These are phyloP conservation scores for Andrena hattorfiana DNA, from an alignment of 2,888 invertebrate species.

Conservation along the genomic window DNA sequence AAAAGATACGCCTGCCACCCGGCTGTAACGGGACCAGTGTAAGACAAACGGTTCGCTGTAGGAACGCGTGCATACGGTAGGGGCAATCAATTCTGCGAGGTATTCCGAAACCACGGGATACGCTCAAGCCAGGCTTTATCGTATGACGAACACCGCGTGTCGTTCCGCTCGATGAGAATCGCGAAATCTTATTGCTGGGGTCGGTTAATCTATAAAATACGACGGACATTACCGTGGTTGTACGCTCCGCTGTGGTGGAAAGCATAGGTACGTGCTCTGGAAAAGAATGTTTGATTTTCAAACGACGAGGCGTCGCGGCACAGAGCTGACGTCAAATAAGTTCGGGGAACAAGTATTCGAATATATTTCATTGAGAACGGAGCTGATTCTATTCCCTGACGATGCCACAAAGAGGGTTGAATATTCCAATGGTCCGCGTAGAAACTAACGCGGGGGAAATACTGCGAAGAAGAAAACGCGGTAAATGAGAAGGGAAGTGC, in stretches of 20 bases:
- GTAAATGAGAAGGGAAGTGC: constrained; percentile 27
- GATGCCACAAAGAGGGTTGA: not conserved
- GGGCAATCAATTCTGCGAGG: constrained; percentile 53
- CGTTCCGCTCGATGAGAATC: constrained; percentile 60
- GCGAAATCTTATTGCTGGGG: constrained; percentile 53
- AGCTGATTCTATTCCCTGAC: not conserved
- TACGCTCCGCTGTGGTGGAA: constrained; percentile 17
- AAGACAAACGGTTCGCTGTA: constrained; percentile 39
- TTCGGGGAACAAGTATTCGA: not conserved
- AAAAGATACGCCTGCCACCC: constrained; percentile 34
- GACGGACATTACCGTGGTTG: constrained; percentile 46
- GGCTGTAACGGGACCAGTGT: constrained; percentile 1
- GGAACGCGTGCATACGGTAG: constrained; percentile 43
- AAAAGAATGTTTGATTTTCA: not conserved
- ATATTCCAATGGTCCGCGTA: not conserved
- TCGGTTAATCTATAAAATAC: constrained; percentile 56
- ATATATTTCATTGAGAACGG: no score
- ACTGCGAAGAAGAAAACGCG: constrained; percentile 1
- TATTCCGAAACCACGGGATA: constrained; percentile 48
- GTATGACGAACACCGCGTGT: constrained; percentile 51
- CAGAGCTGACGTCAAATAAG: no score
- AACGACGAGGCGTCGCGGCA: no score
- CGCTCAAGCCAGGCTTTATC: constrained; percentile 57
- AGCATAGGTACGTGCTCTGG: constrained; percentile 9
- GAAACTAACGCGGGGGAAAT: constrained; percentile 2